phyloP scores from a whole-genome alignment of 1,140 invertebrate species.

The Oedothorax gibbosus region DNA sequence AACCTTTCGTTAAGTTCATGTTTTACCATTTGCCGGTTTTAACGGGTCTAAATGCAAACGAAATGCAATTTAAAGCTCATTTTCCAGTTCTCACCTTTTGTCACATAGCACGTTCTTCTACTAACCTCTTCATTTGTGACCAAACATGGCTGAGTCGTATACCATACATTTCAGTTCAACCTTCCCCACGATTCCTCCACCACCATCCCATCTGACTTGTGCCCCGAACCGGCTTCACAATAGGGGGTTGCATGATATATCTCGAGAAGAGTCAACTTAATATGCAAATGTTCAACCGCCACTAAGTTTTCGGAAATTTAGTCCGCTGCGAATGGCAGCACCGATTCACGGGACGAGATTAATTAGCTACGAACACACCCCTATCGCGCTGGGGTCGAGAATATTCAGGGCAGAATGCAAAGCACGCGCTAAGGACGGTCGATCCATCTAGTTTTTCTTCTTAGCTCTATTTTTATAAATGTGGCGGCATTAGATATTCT shows the following conservation, averaged over 20 bases:
- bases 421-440: not conserved
- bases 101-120: no score
- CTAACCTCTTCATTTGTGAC: not conserved
- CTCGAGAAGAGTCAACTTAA: slow-evolving; percentile 48
- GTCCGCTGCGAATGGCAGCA: slow-evolving; percentile 56
- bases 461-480: no score
- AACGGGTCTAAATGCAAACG: no score
- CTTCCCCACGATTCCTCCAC: not conserved
- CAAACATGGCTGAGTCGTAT: slow-evolving; percentile 22
- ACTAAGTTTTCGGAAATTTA: slow-evolving; percentile 56
- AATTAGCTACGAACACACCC: slow-evolving; percentile 59
- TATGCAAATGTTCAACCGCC: slow-evolving; percentile 54
- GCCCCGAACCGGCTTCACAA: not conserved
- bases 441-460: no score
- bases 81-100: no score
- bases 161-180: not conserved
- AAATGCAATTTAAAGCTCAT: no score
- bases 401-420: not conserved
- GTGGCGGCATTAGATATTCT: no score
- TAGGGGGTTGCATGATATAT: slow-evolving; percentile 32
- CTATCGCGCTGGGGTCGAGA: not conserved
- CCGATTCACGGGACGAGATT: slow-evolving; percentile 54
- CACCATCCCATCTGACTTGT: slow-evolving; percentile 12
- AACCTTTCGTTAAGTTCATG: no score
- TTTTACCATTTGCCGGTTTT: no score